phyloP scores from a whole-genome alignment of 1,140 invertebrate species.

The Lepidurus apus region DNA sequence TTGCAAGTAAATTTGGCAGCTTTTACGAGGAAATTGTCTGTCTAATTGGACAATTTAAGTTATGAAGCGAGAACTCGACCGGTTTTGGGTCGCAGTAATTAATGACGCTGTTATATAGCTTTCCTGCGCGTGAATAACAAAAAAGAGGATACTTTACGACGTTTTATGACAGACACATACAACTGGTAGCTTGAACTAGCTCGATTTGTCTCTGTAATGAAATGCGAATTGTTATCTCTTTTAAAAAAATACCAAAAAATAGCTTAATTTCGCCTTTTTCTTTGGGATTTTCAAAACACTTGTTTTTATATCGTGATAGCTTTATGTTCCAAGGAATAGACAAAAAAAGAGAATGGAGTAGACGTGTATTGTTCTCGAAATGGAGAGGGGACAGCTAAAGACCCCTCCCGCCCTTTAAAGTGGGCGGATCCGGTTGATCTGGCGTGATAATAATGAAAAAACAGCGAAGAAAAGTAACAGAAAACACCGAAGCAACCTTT shows the following conservation, averaged over 20 bases:
- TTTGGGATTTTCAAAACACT: background rate
- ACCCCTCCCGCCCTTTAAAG: constrained; percentile 14
- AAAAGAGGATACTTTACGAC: background rate
- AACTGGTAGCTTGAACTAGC: background rate
- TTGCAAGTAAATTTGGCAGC: background rate
- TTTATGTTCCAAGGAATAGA: background rate
- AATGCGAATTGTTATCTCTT: background rate
- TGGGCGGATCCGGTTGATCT: constrained; percentile 8
- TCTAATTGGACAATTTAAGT: constrained; percentile 29
- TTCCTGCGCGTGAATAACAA: background rate
- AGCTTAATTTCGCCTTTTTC: background rate
- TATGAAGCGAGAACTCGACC: constrained; percentile 32
- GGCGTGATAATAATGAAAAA: constrained; percentile 2
- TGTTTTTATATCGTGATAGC: too few species aligned
- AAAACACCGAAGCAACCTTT: background rate
- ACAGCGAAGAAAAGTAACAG: background rate
- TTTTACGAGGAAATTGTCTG: background rate
- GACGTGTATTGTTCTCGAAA: background rate
- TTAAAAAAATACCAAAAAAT: background rate
- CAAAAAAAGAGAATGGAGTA: background rate
- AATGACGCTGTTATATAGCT: background rate
- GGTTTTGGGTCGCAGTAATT: background rate
- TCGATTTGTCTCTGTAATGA: background rate
- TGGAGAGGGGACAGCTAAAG: background rate
- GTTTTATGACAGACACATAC: constrained; percentile 4